Conservation (phyloP, 2,797 vertebrate genomes). For the Parotocinclus haroldoi region DNA sequence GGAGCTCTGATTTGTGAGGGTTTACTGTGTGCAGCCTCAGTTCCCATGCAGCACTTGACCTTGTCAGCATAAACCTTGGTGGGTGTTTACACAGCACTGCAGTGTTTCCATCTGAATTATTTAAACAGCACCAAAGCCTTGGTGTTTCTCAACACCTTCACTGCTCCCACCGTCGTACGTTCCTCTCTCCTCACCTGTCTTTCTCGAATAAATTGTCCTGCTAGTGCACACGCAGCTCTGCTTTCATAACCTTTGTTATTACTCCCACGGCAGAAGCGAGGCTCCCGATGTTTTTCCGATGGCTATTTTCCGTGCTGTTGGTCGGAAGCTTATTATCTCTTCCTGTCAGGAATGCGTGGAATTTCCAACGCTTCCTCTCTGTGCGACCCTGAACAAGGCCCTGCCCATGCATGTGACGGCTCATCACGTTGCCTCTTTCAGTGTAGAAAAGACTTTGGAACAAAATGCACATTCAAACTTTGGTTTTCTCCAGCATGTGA, state of each 20-base stretch:
- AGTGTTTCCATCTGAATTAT: too few relatives aligned
- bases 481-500: too few relatives aligned
- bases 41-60: slow-evolving; percentile 22
- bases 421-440: slow-evolving; percentile 33
- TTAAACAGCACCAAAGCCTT: too few relatives aligned
- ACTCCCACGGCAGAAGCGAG: neutral
- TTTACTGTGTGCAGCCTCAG: too few relatives aligned
- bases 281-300: slow-evolving; percentile 19
- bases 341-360: slow-evolving; percentile 77
- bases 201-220: neutral
- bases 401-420: slow-evolving; percentile 60
- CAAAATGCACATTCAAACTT: slow-evolving; percentile 21
- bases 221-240: neutral
- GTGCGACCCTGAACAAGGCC: slow-evolving; percentile 63
- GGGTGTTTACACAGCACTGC: slow-evolving; percentile 23
- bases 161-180: too few relatives aligned
- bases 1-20: too few relatives aligned
- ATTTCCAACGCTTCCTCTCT: slow-evolving; percentile 72
- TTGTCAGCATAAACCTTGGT: slow-evolving; percentile 22
- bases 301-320: slow-evolving; percentile 56
- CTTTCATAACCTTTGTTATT: slow-evolving; percentile 1
- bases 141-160: too few relatives aligned
- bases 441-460: slow-evolving; percentile 15
- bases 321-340: slow-evolving; percentile 75
- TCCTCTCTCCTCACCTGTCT: slow-evolving; percentile 4